A percentile compares a stretch with the other conserved stretches of the same genome.
These are phyloP conservation scores for Poicephalus meyeri DNA, from an alignment of 2,113 vertebrate species.

Conservation along the genomic window DNA sequence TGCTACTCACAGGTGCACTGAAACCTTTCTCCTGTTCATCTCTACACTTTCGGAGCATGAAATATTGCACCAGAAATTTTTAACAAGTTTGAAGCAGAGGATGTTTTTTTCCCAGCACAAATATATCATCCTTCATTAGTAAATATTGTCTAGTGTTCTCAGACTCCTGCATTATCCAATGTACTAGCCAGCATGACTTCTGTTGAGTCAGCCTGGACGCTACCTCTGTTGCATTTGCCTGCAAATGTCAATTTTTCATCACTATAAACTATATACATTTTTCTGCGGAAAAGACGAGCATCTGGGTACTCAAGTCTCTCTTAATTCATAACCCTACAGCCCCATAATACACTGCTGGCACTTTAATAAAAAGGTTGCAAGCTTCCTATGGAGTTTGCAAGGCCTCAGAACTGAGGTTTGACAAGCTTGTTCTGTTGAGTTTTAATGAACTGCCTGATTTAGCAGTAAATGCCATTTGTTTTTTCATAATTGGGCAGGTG, in stretches of 20 bases:
- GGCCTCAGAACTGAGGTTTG: not conserved
- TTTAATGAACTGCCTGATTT: not conserved
- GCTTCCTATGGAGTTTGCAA: not conserved
- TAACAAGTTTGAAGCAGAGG: not conserved
- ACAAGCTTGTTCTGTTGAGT: not conserved
- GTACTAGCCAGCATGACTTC: not conserved
- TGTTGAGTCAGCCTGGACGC: not conserved
- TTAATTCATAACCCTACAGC: not conserved
- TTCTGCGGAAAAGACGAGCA: not conserved
- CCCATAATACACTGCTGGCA: not conserved
- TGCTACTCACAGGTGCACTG: not conserved
- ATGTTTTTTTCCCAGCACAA: not conserved
- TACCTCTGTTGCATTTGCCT: not conserved
- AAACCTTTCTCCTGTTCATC: not conserved
- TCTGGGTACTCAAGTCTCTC: not conserved
- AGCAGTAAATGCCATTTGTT: not conserved
- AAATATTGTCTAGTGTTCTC: not conserved
- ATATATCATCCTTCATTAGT: accelerated
- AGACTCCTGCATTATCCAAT: not conserved
- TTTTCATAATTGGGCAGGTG: not conserved
- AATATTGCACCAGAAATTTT: not conserved
- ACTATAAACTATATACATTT: not conserved
- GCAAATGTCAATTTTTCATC: not conserved
- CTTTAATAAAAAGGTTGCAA: not conserved
- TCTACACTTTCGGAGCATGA: not conserved